Evolutionary conservation across 2,888 invertebrate species (phyloP), one percentile per base, ranked within the genome.

Genomic region (Aspidiotus destructor): DNA sequence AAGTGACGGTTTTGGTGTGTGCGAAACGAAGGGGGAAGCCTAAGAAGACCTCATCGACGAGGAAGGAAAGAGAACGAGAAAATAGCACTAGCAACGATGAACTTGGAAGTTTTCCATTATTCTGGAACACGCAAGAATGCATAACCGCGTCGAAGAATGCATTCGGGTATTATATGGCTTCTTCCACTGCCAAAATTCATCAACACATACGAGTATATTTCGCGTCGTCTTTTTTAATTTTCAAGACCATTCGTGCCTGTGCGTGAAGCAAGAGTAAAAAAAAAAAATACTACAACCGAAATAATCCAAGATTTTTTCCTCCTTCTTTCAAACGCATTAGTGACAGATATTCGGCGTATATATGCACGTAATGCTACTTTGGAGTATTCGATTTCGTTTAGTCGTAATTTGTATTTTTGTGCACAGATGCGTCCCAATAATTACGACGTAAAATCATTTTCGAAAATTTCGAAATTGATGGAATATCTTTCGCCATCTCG

Each of bases 61-160:
- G 61, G 17, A 61, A 6, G 28, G 28, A 52, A 44, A 40, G 41
- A 62, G 40, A 17, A 54, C 42, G 55, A 64, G 54, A 57, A 64
- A 64, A 64, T 64, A 64, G 64, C 64, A 64, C 41, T 42, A 28
- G 28, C 28, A 28, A 28, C 28, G 57, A 55, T 64, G 64, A 64
- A 64, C 64, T 64, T 64, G 64, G 64, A 64, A 64, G 55, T 53
- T 64, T 64, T 64, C 64, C 64, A 55, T 42, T 55, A 42, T 64
- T 64, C 42, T 55, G 55, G 64, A 55, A 42, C 17, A 15, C 55
- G 28, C 9, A 41, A 57, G 64, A 64, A 64, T 64, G 64, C 64
- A 44, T 55, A 44, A n/a, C 42, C 40, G 41, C 41, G 41, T 48
- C n/a, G 40, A 52, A 13, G 15, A 28, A 64, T 63, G 63, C 63